Conservation (phyloP, 2,113 vertebrate species). For the Sialia sialis region DNA sequence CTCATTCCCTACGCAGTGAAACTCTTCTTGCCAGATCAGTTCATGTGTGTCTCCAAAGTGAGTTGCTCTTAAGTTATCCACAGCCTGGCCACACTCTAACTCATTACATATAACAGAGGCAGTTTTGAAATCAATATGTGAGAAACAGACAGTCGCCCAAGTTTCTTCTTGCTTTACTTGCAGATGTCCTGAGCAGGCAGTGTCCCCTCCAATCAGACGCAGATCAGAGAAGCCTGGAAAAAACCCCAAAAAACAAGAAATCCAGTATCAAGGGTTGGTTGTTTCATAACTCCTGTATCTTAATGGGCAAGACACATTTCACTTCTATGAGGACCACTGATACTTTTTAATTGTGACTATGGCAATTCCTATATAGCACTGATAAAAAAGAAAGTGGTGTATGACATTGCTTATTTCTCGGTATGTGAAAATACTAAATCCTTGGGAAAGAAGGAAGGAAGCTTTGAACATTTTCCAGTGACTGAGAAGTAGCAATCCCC, state of each 20-base stretch:
- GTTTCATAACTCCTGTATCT: not conserved
- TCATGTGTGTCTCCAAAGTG: conserved; percentile 33
- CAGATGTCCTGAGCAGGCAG: conserved; percentile 70
- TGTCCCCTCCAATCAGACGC: conserved; percentile 43
- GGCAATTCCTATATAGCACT: not conserved
- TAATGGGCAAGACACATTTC: not conserved
- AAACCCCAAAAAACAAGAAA: not conserved
- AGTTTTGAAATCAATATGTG: conserved; percentile 60
- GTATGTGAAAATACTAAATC: not conserved
- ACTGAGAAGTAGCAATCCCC: not conserved
- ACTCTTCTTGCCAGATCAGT: conserved; percentile 67
- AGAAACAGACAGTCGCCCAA: conserved; percentile 68
- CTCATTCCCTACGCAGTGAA: conserved; percentile 66
- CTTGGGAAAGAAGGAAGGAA: not conserved
- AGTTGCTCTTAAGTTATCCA: conserved; percentile 23
- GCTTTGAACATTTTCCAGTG: not conserved
- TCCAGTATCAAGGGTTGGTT: not conserved
- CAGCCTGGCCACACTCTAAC: conserved; percentile 62
- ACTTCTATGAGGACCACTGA: not conserved
- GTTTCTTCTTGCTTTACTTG: conserved; percentile 58
- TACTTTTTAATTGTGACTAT: not conserved
- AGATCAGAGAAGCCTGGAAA: conserved; percentile 60
- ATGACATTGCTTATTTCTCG: not conserved
- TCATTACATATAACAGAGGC: conserved; percentile 71
- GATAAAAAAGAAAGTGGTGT: not conserved